Percentiles rank a stretch among this genome's conserved stretches.
These are phyloP conservation scores for Poeciliopsis presidionis DNA, from an alignment of 2,797 vertebrate species.

Conservation along the genomic window DNA sequence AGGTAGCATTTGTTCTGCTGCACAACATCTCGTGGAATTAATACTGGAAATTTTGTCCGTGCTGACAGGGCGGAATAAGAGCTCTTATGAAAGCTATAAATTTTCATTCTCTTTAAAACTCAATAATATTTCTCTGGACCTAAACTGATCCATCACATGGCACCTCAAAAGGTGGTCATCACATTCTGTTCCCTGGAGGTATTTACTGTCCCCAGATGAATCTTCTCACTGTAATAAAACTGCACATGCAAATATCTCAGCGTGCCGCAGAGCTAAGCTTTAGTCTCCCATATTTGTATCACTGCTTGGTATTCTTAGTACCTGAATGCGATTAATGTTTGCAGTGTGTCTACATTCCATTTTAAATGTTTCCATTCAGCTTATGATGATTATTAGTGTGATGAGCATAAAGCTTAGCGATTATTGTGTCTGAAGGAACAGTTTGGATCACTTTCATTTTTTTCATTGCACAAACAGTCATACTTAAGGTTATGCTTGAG, in stretches of 20 bases:
- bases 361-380: constrained; percentile 8
- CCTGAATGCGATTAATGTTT: not conserved
- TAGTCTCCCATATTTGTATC: not conserved
- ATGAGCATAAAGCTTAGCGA: constrained; percentile 3
- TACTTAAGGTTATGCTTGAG: not conserved
- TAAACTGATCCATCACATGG: constrained; percentile 1
- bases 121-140: constrained; percentile 11
- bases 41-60: constrained; percentile 8
- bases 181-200: not conserved
- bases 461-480: not conserved
- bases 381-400: constrained; percentile 6
- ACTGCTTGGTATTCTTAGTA: not conserved
- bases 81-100: constrained; percentile 46
- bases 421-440: not conserved
- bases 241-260: not conserved
- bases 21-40: not conserved
- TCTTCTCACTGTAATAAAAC: not conserved
- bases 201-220: not conserved
- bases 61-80: constrained; percentile 15
- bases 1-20: constrained; percentile 1
- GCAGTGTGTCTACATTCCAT: constrained; percentile 1
- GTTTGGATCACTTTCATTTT: not conserved
- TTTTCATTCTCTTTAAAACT: constrained; percentile 21
- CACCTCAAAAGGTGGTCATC: not conserved
- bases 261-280: not conserved